A percentile compares a stretch with the other conserved stretches of the same genome.
Conservation (phyloP, 2,888 invertebrate genomes). For the Miltochrista miniata region DNA sequence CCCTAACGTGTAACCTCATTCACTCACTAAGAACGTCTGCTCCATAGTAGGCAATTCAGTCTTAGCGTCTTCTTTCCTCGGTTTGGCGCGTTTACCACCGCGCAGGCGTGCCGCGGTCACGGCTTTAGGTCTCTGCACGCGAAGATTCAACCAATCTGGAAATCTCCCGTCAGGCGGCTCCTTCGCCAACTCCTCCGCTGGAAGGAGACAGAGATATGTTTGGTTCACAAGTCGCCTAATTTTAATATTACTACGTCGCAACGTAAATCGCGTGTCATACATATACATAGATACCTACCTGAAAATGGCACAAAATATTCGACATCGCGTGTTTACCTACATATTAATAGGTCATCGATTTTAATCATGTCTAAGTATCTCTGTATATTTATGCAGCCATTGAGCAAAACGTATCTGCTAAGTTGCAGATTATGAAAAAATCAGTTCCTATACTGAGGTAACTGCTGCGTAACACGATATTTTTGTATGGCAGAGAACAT, state of each 20-base stretch:
- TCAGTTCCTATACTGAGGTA: conserved; percentile 29
- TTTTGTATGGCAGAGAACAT: conserved; percentile 53
- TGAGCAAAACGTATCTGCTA: conserved; percentile 25
- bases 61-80: conserved; percentile 42
- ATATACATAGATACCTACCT: conserved; percentile 8
- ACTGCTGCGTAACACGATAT: conserved; percentile 66
- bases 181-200: conserved; percentile 77
- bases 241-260: neutral
- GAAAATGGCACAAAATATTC: conserved; percentile 12
- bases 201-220: conserved; percentile 24
- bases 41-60: conserved; percentile 34
- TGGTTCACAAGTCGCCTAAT: neutral
- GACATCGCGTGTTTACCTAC: conserved; percentile 42
- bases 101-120: conserved; percentile 63
- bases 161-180: conserved; percentile 75
- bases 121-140: conserved; percentile 70
- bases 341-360: conserved; percentile 53
- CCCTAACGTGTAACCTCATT: conserved; percentile 42
- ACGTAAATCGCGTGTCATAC: conserved; percentile 4
- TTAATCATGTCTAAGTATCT: conserved; percentile 24
- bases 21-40: conserved; percentile 73
- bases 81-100: conserved; percentile 61
- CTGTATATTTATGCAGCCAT: conserved; percentile 29
- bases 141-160: conserved; percentile 72
- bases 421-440: conserved; percentile 41